Percentiles rank a stretch among this genome's conserved stretches.
These are phyloP conservation scores for Beroe forskalii DNA, from an alignment of 37 sponge, comb jelly and placozoan species.

Conservation along the genomic window DNA sequence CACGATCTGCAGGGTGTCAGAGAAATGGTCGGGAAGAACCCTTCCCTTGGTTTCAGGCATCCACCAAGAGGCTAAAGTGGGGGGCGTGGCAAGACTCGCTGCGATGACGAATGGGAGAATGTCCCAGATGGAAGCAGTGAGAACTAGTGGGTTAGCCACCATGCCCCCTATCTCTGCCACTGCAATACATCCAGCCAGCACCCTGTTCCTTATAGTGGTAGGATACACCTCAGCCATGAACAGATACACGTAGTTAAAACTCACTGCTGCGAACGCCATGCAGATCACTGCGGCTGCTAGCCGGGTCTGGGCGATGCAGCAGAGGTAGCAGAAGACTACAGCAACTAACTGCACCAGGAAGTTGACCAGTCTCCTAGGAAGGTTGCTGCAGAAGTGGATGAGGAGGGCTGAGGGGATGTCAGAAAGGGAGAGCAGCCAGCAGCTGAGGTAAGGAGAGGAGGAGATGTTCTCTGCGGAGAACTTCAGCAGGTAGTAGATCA, in stretches of 20 bases:
- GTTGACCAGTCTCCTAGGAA: background rate
- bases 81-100: background rate
- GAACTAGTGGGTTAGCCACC: slow-evolving; percentile 21
- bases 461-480: slow-evolving; percentile 31
- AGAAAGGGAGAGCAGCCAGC: background rate
- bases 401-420: slow-evolving; percentile 21
- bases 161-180: slow-evolving; percentile 39
- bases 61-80: slow-evolving; percentile 39
- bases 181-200: slow-evolving; percentile 23
- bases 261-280: slow-evolving; percentile 55
- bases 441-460: slow-evolving; percentile 37
- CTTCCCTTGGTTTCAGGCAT: slow-evolving; percentile 8
- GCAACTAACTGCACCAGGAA: background rate
- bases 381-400: background rate
- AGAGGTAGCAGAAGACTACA: slow-evolving; percentile 14
- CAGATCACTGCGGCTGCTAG: background rate
- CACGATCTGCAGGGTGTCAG: slow-evolving; percentile 15
- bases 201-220: slow-evolving; percentile 17
- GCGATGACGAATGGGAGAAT: slow-evolving; percentile 31
- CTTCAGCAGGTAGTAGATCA: slow-evolving; percentile 45
- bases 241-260: slow-evolving; percentile 50
- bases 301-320: slow-evolving; percentile 4
- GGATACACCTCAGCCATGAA: slow-evolving; percentile 43
- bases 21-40: slow-evolving; percentile 17
- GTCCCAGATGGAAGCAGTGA: background rate